Base-by-base conservation (phyloP, 2,797 vertebrate species). In the Epinephelus coioides region DNA sequence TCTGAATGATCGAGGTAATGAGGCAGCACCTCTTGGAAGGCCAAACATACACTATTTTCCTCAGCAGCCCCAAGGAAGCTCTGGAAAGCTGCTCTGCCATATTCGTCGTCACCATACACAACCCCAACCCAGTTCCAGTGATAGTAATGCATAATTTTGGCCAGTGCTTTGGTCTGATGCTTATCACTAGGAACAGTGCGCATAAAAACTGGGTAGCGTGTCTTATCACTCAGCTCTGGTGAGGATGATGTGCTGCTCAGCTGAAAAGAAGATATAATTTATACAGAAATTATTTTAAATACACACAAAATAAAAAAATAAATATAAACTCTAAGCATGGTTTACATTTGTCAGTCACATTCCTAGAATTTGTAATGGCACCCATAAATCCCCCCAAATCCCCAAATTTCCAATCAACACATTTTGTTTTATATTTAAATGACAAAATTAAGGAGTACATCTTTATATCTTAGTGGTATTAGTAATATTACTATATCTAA, bases 71-170 rank as follows among this genome's bases (percentile, higher is more conserved):
- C 0, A 15, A 91, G 23, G 62, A 95, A 94, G 73, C 88, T 92
- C 67, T 88, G 86, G 17, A 93, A 80, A 46, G 93, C 92, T 43
- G 76, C 88, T 75, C 54, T 88, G 15, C 93, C 93, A n/a, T 95
- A 95, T 15, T 93, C 90, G 21, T 94, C 93, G 12, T 95, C 94
- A 1, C 83, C 89, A 2, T 89, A 90, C 46, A 95, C 89, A 1
- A 95, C 83, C 0, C 94, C 94, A 4, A 95, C 82, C 92, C 94
- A 95, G 67, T 89, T 86, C 95, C 94, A 95, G 3, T 40, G 3
- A 13, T 86, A 94, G 30, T 69, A 44, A 1, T 49, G 53, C 84
- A 94, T 89, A 5, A 95, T 53, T 61, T 78, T 81, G 21, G 90
- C 88, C 30, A 94, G 4, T 2, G 94, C 94, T 71, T 80, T 86